Base-by-base conservation (phyloP, 1,140 invertebrate genomes). In the Cydia strobilella region DNA sequence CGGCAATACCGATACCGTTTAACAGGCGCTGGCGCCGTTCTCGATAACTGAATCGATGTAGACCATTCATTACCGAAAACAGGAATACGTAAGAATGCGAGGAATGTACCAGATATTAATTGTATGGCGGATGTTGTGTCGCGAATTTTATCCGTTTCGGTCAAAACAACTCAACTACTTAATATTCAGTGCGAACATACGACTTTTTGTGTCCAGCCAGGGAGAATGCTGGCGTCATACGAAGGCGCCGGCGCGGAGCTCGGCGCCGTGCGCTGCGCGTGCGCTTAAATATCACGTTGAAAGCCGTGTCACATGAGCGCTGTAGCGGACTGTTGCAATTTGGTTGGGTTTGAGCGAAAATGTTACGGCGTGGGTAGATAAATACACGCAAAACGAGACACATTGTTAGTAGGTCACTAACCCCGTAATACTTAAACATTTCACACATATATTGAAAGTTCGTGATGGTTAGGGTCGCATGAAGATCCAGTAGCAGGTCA, bases 81-180 rank as follows among this genome's bases (percentile, higher is more conserved):
- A 81, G 82, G 86, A 87, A 89, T 85, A 74, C 78, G 75, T 79
- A 88, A 84, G 82, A 89, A 88, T 84, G 85, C 76, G 76, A 69
- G 86, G 88, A 86, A 90, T 90, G 86, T 82, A 76, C 80, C 72
- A 74, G 84, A 81, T 80, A 89, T 90, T 85, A 89, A 89, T 88
- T 88, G 81, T 78, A 75, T 82, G 77, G 79, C 76, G 79, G 83
- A 84, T 84, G 82, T 69, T 48, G 72, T 73, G 72, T 73, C 72
- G 72, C 72, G 72, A 27, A 54, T 4, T 69, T 69, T 69, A 42
- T 59, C 27, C 6, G 65, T 35, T 12, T 20, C 9, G 27, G 15
- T 18, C 27, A 18, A 9, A 69, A 69, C 54, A 59, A 23, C 18
- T 23, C 7, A 59, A 59, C 20, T 23, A 5, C 54, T 59, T 20